Conservation (phyloP, 1,140 invertebrate genomes). For the Drosophila setifemur region DNA sequence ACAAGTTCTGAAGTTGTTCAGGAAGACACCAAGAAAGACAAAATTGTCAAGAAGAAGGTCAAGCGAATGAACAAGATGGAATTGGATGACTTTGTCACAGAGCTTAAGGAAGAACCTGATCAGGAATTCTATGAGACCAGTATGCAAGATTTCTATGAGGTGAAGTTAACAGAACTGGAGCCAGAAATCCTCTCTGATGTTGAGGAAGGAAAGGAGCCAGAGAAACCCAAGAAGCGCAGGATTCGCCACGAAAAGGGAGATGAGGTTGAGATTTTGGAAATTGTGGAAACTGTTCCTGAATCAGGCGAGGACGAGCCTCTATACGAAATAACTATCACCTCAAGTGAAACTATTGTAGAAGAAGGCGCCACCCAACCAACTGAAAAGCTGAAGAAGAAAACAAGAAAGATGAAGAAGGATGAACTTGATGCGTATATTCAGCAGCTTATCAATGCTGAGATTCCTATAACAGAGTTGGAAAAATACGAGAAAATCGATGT, state of each 20-base stretch:
- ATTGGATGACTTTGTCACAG: slow-evolving; percentile 62
- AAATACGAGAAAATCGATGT: slow-evolving; percentile 80
- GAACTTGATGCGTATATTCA: slow-evolving; percentile 79
- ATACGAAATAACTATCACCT: slow-evolving; percentile 74
- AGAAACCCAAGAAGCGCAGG: slow-evolving; percentile 57
- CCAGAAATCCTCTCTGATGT: slow-evolving; percentile 57
- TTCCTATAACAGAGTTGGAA: slow-evolving; percentile 78
- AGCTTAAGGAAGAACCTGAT: slow-evolving; percentile 61
- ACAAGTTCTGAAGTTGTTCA: slow-evolving; percentile 48
- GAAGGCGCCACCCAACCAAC: slow-evolving; percentile 42
- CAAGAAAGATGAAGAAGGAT: slow-evolving; percentile 69
- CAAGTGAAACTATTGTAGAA: slow-evolving; percentile 40
- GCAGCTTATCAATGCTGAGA: slow-evolving; percentile 72
- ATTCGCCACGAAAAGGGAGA: slow-evolving; percentile 64
- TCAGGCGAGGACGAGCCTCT: slow-evolving; percentile 67
- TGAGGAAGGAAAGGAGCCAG: slow-evolving; percentile 29
- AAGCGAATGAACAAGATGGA: slow-evolving; percentile 68
- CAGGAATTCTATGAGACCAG: slow-evolving; percentile 54
- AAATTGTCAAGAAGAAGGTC: slow-evolving; percentile 60
- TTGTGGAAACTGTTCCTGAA: slow-evolving; percentile 54
- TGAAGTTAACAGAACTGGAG: slow-evolving; percentile 67
- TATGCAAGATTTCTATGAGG: slow-evolving; percentile 62
- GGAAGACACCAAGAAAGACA: slow-evolving; percentile 38
- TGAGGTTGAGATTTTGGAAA: slow-evolving; percentile 67
- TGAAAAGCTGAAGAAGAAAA: slow-evolving; percentile 46